Evolutionary conservation across 2,888 invertebrate species (phyloP).

Genomic region (Oxycera nigricornis): DNA sequence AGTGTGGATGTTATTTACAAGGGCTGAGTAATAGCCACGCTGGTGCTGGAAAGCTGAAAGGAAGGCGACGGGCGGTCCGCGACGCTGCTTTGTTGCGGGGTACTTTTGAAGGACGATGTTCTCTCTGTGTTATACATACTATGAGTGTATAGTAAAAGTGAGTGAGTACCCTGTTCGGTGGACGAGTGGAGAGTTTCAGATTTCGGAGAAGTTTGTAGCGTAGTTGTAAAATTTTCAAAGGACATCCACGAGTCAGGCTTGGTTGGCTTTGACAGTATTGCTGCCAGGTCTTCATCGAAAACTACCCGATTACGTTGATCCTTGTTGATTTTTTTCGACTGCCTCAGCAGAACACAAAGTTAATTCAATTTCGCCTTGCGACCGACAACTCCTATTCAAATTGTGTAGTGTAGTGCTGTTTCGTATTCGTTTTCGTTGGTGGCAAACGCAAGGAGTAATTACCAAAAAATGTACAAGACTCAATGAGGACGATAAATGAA

Average conservation of each 20-base stretch:
- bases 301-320: too few relatives aligned
- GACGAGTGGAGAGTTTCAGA: conserved; percentile 27
- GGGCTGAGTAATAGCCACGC: neutral
- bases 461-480: too few relatives aligned
- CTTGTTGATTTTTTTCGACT: too few relatives aligned
- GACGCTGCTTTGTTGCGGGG: conserved; percentile 10
- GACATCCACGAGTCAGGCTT: conserved; percentile 1
- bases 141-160: conserved; percentile 11
- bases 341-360: too few relatives aligned
- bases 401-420: too few relatives aligned
- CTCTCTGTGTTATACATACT: conserved; percentile 19
- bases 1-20: neutral
- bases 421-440: too few relatives aligned
- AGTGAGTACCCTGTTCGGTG: conserved; percentile 24
- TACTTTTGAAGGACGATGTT: conserved; percentile 33
- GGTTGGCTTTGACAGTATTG: neutral
- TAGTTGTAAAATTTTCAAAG: conserved; percentile 37
- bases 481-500: too few relatives aligned
- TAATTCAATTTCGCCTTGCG: too few relatives aligned
- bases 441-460: too few relatives aligned
- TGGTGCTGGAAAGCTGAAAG: conserved; percentile 5
- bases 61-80: conserved; percentile 5
- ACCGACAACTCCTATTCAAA: too few relatives aligned
- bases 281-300: conserved; percentile 31
- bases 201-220: conserved; percentile 12